phyloP scores from a whole-genome alignment of 64 coral and sea anemone species.

The Orbicella faveolata region DNA sequence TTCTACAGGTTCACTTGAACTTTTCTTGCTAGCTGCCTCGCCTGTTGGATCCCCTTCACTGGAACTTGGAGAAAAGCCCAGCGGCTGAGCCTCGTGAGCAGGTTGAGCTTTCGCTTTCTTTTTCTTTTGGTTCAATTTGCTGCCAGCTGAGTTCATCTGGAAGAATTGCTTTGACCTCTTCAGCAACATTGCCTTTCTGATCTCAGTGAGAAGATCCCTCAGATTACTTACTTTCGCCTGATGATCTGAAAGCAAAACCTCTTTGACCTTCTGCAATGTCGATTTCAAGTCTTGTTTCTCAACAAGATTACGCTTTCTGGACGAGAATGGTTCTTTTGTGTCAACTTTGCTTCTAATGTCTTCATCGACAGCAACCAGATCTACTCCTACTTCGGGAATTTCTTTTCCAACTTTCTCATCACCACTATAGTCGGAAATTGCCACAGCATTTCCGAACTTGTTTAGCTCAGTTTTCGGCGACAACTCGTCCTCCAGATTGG shows the following conservation, averaged over 20 bases:
- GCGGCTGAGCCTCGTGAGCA: background rate
- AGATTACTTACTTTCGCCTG: background rate
- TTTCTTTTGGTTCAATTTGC: slow-evolving; percentile 3
- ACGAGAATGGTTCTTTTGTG: background rate
- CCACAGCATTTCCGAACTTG: background rate
- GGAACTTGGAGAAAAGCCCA: background rate
- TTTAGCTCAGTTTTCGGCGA: background rate
- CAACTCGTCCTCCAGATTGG: background rate
- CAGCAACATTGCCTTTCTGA: slow-evolving; percentile 24
- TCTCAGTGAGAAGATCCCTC: slow-evolving; percentile 8
- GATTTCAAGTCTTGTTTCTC: slow-evolving; percentile 5
- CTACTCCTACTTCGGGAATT: background rate
- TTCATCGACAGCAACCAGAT: background rate
- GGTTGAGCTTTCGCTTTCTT: background rate
- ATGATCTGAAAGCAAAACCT: slow-evolving; percentile 11
- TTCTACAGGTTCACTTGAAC: background rate
- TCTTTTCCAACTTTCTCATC: background rate
- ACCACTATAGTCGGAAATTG: background rate
- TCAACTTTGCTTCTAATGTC: background rate
- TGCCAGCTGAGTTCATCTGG: background rate
- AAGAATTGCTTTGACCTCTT: slow-evolving; percentile 25
- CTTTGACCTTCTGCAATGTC: background rate
- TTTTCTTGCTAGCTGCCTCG: background rate
- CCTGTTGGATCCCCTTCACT: background rate
- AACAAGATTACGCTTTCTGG: background rate